Conservation (phyloP, 2,113 vertebrate species). For the Oncorhynchus clarkii region DNA sequence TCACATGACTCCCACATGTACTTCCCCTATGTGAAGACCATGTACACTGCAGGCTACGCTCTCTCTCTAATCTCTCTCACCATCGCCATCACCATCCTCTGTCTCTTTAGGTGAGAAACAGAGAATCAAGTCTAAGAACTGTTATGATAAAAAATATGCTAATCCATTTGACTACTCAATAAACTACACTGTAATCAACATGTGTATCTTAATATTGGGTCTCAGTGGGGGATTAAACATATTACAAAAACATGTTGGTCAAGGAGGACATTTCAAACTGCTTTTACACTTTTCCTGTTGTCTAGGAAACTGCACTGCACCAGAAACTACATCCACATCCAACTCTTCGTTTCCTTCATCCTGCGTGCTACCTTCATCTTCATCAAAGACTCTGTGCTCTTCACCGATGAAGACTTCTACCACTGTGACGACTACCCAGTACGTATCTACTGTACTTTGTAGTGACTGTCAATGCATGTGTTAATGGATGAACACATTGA, state of each 20-base stretch:
- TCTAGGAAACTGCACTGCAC: conserved; percentile 88
- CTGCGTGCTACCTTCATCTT: conserved; percentile 88
- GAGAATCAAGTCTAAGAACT: neutral
- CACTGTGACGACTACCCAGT: conserved; percentile 60
- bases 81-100: conserved; percentile 80
- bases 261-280: neutral
- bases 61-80: conserved; percentile 81
- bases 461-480: neutral
- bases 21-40: conserved; percentile 85
- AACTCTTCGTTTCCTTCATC: conserved; percentile 93
- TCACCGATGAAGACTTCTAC: conserved; percentile 61
- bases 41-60: conserved; percentile 88
- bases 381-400: conserved; percentile 84
- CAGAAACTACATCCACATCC: conserved; percentile 94
- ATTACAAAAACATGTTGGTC: no score
- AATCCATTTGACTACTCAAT: neutral
- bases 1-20: conserved; percentile 75
- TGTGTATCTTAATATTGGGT: neutral
- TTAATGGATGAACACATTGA: neutral
- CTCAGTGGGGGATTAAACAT: no score
- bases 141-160: neutral
- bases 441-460: neutral
- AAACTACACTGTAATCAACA: neutral
- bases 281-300: neutral
- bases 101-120: conserved; percentile 80